Evolutionary conservation across 2,888 invertebrate species (phyloP).

Genomic region (Andrena hattorfiana): DNA sequence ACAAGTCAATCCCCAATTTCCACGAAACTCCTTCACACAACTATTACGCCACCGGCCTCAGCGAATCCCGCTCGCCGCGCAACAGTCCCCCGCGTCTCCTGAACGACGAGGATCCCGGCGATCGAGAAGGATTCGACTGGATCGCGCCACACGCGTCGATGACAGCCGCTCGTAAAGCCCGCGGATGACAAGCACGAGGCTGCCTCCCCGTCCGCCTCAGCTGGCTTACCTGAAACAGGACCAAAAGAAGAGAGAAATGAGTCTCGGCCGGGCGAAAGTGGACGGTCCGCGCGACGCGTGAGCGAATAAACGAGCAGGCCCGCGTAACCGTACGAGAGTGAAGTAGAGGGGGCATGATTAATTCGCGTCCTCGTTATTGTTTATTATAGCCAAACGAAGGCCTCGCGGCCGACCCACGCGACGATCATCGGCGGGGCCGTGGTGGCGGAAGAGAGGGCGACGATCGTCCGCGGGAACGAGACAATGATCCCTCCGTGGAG

Average conservation of each 20-base stretch:
- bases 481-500: conserved; percentile 58
- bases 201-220: background rate
- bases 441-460: conserved; percentile 33
- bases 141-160: conserved; percentile 47
- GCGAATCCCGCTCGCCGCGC: conserved; percentile 18
- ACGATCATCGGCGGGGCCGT: conserved; percentile 21
- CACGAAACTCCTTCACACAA: background rate
- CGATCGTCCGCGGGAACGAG: conserved; percentile 23
- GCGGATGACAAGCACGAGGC: conserved; percentile 43
- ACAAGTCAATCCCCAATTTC: too few species aligned
- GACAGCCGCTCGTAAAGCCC: conserved; percentile 42
- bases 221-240: conserved; percentile 58
- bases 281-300: conserved; percentile 3
- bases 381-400: conserved; percentile 41
- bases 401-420: conserved; percentile 58
- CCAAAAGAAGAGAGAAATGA: conserved; percentile 5
- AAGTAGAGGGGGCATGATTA: conserved; percentile 43
- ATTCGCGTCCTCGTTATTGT: conserved; percentile 62
- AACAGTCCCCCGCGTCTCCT: conserved; percentile 3
- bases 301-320: background rate
- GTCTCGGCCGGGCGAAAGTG: background rate
- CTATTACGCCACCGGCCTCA: conserved; percentile 36
- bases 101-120: conserved; percentile 32
- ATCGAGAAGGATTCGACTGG: conserved; percentile 53
- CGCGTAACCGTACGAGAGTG: conserved; percentile 19